Base-by-base conservation (phyloP, 2,888 invertebrate genomes). In the Dynastes grantii region DNA sequence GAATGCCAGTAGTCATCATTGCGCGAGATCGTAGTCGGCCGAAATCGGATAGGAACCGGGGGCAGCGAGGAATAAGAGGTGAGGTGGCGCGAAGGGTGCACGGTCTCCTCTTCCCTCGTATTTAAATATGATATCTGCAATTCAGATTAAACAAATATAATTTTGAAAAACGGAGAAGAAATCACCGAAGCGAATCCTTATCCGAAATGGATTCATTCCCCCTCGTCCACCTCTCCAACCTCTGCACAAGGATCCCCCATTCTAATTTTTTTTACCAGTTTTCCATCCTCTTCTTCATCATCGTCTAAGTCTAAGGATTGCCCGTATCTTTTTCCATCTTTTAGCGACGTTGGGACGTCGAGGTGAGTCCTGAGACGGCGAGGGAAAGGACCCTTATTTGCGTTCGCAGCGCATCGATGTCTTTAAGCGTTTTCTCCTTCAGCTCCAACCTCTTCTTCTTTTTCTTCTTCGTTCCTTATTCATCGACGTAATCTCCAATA, bases 71-170 rank as follows among this genome's bases (percentile, higher is more conserved):
- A 29, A 13, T 8, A 63, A 63, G 11, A 8, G 11, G 45, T 8
- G 45, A 45, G 45, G 11, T 45, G 11, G 45, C 45, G 8, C 37
- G 37, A 65, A 76, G 61, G 13, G 49, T 27, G 45, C 22, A 22
- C n/a, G 22, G 64, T 32, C 53, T 32, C n/a, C 53, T 37, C n/a
- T 49, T 22, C n/a, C 27, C n/a, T 27, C 71, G 71, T 71, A 71
- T 71, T 71, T 71, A 71, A 71, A 71, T 71, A 71, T 71, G 71
- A 71, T 71, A 88, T 88, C 87, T 87, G 86, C 86, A 88, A 86
- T 88, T 87, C 86, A 87, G 88, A 88, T 87, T 88, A 87, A 87
- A 87, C 88, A 88, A 88, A 88, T 86, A 87, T 86, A 87, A 87
- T 88, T 87, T 87, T 84, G 85, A 85, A 86, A 86, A 87, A 87